These are phyloP conservation scores for Excalfactoria chinensis DNA, from an alignment of 2,113 vertebrate genomes.

Conservation along the genomic window DNA sequence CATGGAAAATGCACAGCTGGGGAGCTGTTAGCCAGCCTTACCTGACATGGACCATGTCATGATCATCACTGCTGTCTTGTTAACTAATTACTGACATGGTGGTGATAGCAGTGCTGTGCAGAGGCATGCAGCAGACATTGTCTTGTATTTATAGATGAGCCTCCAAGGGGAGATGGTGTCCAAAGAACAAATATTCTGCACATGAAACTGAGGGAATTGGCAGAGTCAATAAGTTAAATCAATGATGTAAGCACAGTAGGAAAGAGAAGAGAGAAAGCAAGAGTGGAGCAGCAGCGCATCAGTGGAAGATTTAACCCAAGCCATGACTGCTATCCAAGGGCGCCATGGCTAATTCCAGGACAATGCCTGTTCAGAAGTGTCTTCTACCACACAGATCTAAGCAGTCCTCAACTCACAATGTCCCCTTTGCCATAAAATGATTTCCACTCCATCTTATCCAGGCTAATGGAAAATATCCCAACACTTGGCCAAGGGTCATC, in stretches of 20 bases:
- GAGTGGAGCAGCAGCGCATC: background rate
- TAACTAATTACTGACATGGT: background rate
- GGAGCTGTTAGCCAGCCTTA: background rate
- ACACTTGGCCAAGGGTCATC: background rate
- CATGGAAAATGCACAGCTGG: background rate
- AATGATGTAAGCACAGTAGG: rapidly evolving
- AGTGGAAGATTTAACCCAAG: background rate
- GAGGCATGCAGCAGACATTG: background rate
- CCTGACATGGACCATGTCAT: background rate
- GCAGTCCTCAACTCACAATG: rapidly evolving
- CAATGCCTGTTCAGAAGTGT: background rate
- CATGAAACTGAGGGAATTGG: background rate
- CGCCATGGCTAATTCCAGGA: background rate
- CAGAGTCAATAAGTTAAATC: background rate
- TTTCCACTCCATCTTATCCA: background rate
- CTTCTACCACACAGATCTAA: background rate
- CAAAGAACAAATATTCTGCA: background rate
- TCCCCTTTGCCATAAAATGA: background rate
- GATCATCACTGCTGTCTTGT: background rate
- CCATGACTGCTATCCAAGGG: background rate
- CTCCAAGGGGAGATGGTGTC: background rate
- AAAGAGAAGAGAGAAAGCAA: background rate
- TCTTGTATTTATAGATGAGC: background rate
- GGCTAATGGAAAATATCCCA: background rate
- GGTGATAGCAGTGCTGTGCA: background rate